phyloP scores from a whole-genome alignment of 2,888 invertebrate species.

The Melikaiella ostensackeni region DNA sequence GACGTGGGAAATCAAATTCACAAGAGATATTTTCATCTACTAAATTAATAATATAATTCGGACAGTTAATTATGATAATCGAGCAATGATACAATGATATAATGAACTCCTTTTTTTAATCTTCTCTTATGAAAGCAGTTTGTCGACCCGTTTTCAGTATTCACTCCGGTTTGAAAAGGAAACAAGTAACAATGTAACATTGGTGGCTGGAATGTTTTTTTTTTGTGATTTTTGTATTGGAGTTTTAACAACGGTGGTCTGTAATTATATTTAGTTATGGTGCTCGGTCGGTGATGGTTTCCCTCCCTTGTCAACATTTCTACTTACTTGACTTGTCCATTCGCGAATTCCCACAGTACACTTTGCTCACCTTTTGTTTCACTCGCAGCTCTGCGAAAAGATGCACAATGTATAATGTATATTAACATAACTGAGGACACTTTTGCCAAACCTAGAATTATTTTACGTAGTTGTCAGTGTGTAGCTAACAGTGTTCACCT shows the following conservation, averaged over 20 bases:
- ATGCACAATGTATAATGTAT: slow-evolving; percentile 39
- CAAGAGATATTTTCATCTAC: background rate
- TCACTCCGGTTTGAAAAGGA: slow-evolving; percentile 49
- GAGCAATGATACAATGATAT: background rate
- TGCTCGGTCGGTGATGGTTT: slow-evolving; percentile 35
- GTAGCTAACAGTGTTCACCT: slow-evolving; percentile 37
- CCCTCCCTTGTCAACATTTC: slow-evolving; percentile 17
- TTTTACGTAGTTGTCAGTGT: slow-evolving; percentile 36
- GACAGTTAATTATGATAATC: slow-evolving; percentile 6
- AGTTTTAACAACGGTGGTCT: slow-evolving; percentile 27
- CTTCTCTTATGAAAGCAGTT: background rate
- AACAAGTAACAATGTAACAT: slow-evolving; percentile 38
- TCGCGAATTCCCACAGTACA: slow-evolving; percentile 20
- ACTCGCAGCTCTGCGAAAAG: slow-evolving; percentile 27
- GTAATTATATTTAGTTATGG: slow-evolving; percentile 31
- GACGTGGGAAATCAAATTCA: background rate
- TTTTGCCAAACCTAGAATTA: slow-evolving; percentile 23
- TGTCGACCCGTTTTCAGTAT: slow-evolving; percentile 57
- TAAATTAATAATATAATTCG: background rate
- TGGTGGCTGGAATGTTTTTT: slow-evolving; percentile 39
- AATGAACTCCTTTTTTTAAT: background rate
- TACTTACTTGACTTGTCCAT: slow-evolving; percentile 11
- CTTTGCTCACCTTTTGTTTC: slow-evolving; percentile 26
- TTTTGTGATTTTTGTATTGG: slow-evolving; percentile 30
- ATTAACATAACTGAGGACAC: slow-evolving; percentile 25